Conservation (phyloP, 2,797 vertebrate species). For the Parotocinclus haroldoi region DNA sequence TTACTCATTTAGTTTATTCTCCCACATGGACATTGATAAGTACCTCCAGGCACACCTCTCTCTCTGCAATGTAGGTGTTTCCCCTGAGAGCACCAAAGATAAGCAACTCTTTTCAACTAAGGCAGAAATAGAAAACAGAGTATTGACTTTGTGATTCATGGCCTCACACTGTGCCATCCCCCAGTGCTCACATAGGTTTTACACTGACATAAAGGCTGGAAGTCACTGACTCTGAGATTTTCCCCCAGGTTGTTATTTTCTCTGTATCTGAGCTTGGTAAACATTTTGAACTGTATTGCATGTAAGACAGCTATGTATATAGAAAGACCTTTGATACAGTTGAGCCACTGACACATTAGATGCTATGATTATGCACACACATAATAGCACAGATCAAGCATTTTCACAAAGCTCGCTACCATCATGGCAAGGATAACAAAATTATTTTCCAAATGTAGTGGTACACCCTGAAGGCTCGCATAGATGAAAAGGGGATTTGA, state of each 20-base stretch:
- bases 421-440: no score
- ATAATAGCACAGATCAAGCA: no score
- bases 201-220: conserved; percentile 3
- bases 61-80: conserved; percentile 10
- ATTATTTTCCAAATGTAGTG: no score
- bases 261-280: no score
- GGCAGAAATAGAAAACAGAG: conserved; percentile 30
- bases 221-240: neutral
- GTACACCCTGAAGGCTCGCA: no score
- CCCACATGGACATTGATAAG: conserved; percentile 23
- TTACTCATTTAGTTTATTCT: conserved; percentile 28
- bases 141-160: conserved; percentile 47
- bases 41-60: conserved; percentile 5
- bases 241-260: no score
- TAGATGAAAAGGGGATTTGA: no score
- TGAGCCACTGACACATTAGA: no score
- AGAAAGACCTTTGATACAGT: no score
- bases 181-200: conserved; percentile 20
- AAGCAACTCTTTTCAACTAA: conserved; percentile 33
- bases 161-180: conserved; percentile 22
- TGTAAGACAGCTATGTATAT: no score
- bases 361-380: no score
- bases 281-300: neutral
- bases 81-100: conserved; percentile 24
- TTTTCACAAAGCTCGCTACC: no score